A percentile compares a stretch with the other conserved stretches of the same genome.
Conservation (phyloP, 2,888 invertebrate species). For the Hydrotaea diabolus region DNA sequence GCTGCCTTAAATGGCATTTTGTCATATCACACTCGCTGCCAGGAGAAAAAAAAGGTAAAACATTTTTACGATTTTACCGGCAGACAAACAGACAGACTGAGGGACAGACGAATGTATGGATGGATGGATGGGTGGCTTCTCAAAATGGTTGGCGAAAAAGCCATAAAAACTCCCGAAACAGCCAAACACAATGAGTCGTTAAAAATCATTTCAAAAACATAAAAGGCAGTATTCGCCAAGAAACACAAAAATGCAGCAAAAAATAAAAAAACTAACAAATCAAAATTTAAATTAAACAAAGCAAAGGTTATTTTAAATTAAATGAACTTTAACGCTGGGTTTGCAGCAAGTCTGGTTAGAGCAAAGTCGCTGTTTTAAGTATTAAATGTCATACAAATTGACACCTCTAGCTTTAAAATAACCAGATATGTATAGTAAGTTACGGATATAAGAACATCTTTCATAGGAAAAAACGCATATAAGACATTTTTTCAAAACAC, state of each 20-base stretch:
- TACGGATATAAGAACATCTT: too few species aligned
- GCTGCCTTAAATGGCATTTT: conserved; percentile 59
- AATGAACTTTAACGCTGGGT: neutral
- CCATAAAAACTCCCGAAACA: conserved; percentile 52
- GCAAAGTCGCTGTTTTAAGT: too few species aligned
- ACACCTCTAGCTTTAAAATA: too few species aligned
- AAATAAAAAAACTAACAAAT: conserved; percentile 8
- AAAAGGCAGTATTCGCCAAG: conserved; percentile 3
- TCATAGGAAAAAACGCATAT: too few species aligned
- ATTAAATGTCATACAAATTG: too few species aligned
- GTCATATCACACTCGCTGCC: conserved; percentile 46
- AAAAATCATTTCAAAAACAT: conserved; percentile 41
- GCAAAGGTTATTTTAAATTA: neutral
- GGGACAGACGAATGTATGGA: too few species aligned
- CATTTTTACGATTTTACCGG: conserved; percentile 50
- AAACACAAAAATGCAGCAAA: too few species aligned
- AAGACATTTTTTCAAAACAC: too few species aligned
- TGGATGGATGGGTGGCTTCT: neutral
- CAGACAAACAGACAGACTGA: conserved; percentile 1
- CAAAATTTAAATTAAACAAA: conserved; percentile 17
- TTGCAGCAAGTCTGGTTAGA: too few species aligned
- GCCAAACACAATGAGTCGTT: conserved; percentile 31
- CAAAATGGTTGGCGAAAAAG: conserved; percentile 42
- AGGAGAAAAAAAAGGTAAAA: conserved; percentile 32
- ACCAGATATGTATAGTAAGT: too few species aligned